phyloP scores from a whole-genome alignment of 2,113 vertebrate genomes.

The Maccullochella peelii region DNA sequence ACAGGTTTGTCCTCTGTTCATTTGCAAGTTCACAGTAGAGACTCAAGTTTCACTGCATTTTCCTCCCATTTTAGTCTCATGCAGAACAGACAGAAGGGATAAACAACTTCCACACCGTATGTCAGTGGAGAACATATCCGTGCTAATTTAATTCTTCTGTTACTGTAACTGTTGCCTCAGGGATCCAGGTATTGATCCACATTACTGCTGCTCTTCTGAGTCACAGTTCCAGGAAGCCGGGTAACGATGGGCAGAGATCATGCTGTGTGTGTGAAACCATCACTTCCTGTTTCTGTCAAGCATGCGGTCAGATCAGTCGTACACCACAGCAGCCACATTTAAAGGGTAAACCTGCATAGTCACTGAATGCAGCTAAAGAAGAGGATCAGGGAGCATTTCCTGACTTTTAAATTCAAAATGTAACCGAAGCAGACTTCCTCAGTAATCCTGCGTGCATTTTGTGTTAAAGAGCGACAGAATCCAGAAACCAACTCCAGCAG shows the following conservation, averaged over 20 bases:
- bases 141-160: not conserved
- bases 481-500: no score
- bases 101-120: not conserved
- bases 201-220: conserved; percentile 14
- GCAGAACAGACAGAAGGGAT: no score
- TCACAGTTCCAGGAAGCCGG: conserved; percentile 11
- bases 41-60: not conserved
- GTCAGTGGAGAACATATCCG: not conserved
- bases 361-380: not conserved
- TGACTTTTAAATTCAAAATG: not conserved
- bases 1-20: not conserved
- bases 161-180: not conserved
- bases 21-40: not conserved
- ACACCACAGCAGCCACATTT: not conserved
- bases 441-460: not conserved
- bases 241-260: not conserved
- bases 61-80: not conserved
- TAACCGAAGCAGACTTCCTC: no score
- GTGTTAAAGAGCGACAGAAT: not conserved
- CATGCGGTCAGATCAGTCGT: not conserved
- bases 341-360: no score
- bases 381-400: not conserved
- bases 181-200: not conserved
- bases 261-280: no score
- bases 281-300: conserved; percentile 28